Evolutionary conservation across 1,140 invertebrate species (phyloP).

Genomic region (Magallana angulata): DNA sequence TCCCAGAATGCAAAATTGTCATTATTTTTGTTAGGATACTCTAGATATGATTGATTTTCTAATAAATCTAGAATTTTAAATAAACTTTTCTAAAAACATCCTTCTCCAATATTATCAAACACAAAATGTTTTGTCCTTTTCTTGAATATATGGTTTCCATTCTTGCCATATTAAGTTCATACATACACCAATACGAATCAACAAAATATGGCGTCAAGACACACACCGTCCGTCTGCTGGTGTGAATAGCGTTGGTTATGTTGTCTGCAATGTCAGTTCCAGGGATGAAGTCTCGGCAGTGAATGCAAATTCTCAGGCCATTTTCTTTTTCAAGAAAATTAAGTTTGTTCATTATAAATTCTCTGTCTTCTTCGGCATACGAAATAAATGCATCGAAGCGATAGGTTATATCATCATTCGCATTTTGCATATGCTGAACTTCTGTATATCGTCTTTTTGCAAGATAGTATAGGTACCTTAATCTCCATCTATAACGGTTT

Average conservation of each 20-base stretch:
- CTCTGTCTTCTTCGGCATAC: conserved; percentile 61
- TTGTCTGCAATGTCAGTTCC: conserved; percentile 81
- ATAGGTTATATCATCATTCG: neutral
- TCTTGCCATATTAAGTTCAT: conserved; percentile 82
- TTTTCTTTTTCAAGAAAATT: conserved; percentile 52
- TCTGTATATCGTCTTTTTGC: conserved; percentile 38
- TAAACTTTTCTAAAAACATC: conserved; percentile 54
- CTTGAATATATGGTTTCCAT: conserved; percentile 64
- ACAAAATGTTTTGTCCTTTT: conserved; percentile 57
- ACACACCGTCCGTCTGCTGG: conserved; percentile 83
- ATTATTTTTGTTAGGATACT: conserved; percentile 54
- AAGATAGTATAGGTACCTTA: conserved; percentile 63
- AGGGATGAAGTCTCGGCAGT: conserved; percentile 66
- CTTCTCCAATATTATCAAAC: conserved; percentile 63
- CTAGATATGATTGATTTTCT: conserved; percentile 59
- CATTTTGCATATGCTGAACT: neutral
- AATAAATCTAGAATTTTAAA: conserved; percentile 60
- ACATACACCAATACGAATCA: conserved; percentile 85
- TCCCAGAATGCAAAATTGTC: conserved; percentile 60
- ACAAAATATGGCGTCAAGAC: conserved; percentile 84
- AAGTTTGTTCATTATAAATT: conserved; percentile 53
- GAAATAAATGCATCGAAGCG: conserved; percentile 75
- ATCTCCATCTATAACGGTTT: conserved; percentile 59
- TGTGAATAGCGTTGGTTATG: conserved; percentile 83
- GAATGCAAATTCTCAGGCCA: conserved; percentile 63